phyloP scores from a whole-genome alignment of 2,888 invertebrate genomes.

The Myopa testacea region DNA sequence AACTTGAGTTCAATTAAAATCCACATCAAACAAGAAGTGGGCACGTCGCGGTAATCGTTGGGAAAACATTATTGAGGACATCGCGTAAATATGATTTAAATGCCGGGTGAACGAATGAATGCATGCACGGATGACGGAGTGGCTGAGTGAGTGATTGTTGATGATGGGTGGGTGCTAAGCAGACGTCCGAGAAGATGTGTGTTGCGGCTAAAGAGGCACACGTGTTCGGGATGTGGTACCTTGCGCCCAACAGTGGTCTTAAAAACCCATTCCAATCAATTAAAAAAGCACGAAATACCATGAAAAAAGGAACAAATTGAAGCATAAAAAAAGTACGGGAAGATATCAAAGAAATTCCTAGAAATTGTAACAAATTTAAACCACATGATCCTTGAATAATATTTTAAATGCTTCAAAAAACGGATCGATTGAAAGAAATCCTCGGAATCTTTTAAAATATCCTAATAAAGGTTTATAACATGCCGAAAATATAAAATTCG shows the following conservation, averaged over 20 bases:
- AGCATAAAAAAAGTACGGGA: no score
- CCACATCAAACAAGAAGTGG: conserved; percentile 65
- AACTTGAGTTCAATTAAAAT: conserved; percentile 67
- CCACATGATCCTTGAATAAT: no score
- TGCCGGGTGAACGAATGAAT: conserved; percentile 6
- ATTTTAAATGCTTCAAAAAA: no score
- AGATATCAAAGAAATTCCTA: no score
- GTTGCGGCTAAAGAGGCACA: conserved; percentile 33
- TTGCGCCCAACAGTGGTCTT: conserved; percentile 11
- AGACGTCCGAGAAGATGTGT: conserved; percentile 20
- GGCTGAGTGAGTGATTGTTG: background rate
- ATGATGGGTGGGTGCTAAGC: conserved; percentile 46
- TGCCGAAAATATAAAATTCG: no score
- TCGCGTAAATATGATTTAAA: conserved; percentile 29
- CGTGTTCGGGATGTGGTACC: conserved; percentile 28
- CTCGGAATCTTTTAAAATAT: no score
- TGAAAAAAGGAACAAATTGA: no score
- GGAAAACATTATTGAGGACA: conserved; percentile 25
- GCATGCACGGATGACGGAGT: background rate
- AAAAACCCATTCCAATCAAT: background rate
- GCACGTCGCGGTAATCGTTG: conserved; percentile 58
- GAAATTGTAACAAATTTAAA: no score
- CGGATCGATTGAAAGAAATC: no score
- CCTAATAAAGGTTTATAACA: no score
- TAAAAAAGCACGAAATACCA: background rate